phyloP scores from a whole-genome alignment of 2,888 invertebrate genomes.

The Parnassius apollo region DNA sequence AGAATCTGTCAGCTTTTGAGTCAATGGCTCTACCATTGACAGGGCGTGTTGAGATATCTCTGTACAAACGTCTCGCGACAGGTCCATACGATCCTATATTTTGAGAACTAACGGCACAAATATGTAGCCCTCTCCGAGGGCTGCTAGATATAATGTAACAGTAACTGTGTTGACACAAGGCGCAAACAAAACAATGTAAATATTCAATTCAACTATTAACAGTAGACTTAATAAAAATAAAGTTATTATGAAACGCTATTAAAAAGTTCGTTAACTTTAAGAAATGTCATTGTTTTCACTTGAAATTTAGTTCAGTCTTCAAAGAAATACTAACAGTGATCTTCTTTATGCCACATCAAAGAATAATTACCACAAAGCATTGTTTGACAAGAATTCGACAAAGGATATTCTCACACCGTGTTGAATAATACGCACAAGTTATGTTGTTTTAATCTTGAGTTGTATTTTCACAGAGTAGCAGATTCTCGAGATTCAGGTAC shows the following conservation, averaged over 20 bases:
- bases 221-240: not conserved
- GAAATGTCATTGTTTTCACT: conserved; percentile 37
- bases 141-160: no score
- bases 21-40: no score
- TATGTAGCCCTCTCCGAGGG: no score
- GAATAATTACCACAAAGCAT: conserved; percentile 31
- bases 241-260: not conserved
- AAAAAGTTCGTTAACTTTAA: conserved; percentile 24
- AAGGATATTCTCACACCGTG: conserved; percentile 38
- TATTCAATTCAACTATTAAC: no score
- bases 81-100: no score
- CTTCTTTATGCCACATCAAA: conserved; percentile 40
- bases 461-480: conserved; percentile 11
- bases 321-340: conserved; percentile 35
- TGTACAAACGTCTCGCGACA: no score
- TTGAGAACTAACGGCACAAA: no score
- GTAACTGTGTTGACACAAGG: no score
- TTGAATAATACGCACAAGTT: conserved; percentile 23
- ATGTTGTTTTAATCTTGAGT: conserved; percentile 19
- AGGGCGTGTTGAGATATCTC: no score
- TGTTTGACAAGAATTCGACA: conserved; percentile 47
- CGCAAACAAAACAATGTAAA: no score
- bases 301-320: conserved; percentile 33
- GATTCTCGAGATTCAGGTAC: not conserved
- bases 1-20: no score